phyloP scores from a whole-genome alignment of 2,113 vertebrate genomes.

The Epinephelus lanceolatus region DNA sequence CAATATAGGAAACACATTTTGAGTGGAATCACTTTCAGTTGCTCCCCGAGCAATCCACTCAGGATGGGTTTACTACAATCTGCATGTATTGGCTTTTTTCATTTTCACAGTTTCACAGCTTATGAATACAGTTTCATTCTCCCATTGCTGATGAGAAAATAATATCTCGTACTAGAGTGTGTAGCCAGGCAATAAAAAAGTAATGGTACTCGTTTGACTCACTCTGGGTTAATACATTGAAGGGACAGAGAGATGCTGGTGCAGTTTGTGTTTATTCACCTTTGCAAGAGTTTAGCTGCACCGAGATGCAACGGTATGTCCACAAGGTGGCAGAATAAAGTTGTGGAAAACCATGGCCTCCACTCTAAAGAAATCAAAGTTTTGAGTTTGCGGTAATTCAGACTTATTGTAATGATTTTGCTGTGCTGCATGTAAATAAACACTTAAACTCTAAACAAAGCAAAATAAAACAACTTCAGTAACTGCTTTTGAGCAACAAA shows the following conservation, averaged over 20 bases:
- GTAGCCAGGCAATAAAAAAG: background rate
- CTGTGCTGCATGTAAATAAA: background rate
- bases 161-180: constrained; percentile 1
- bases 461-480: constrained; percentile 5
- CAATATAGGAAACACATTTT: constrained; percentile 35
- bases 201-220: background rate
- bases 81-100: constrained; percentile 20
- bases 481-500: constrained; percentile 19
- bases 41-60: constrained; percentile 28
- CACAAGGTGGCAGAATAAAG: constrained; percentile 77
- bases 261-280: background rate
- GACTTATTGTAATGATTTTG: background rate
- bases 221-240: background rate
- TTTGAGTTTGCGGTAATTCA: background rate
- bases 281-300: background rate
- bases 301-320: constrained; percentile 26
- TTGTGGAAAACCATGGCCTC: constrained; percentile 29
- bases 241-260: background rate
- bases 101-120: constrained; percentile 23
- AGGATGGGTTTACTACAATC: constrained; percentile 19
- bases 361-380: constrained; percentile 1
- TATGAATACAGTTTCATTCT: constrained; percentile 23
- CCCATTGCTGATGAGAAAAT: constrained; percentile 25
- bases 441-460: constrained; percentile 8
- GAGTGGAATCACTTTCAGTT: constrained; percentile 20